A percentile compares a stretch with the other conserved stretches of the same genome.
Conservation (phyloP, 2,113 vertebrate species). For the Pseudorasbora parva region DNA sequence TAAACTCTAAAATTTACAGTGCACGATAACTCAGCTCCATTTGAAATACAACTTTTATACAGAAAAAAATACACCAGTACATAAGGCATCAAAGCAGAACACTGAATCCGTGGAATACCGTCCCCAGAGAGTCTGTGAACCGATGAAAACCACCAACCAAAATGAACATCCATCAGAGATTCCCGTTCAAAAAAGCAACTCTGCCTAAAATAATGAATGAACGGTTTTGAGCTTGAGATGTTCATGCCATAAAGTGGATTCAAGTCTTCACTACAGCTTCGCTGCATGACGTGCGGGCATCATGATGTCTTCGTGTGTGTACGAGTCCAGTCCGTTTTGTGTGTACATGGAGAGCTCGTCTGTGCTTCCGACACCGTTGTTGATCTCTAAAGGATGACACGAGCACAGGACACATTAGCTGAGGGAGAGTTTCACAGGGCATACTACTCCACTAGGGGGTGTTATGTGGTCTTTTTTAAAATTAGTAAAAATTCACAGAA, state of each 20-base stretch:
- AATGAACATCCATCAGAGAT: neutral
- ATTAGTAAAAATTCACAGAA: neutral
- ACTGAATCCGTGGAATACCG: neutral
- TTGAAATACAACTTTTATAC: constrained; percentile 43
- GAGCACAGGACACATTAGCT: neutral
- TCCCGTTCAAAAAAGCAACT: neutral
- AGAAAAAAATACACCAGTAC: constrained; percentile 21
- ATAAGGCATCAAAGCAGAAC: constrained; percentile 49
- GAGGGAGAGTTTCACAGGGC: neutral
- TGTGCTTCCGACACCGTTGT: constrained; percentile 80
- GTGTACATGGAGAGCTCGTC: constrained; percentile 88
- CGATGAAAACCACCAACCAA: neutral
- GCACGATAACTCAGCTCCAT: constrained; percentile 18
- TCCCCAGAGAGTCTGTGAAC: neutral
- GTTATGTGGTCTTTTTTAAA: neutral
- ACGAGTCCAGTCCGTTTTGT: constrained; percentile 79
- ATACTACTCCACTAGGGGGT: neutral
- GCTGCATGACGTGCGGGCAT: constrained; percentile 45
- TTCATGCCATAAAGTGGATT: neutral
- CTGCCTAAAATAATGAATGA: neutral
- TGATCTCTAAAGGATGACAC: constrained; percentile 80
- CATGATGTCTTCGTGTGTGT: constrained; percentile 70
- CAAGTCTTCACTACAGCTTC: neutral
- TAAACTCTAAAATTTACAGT: neutral
- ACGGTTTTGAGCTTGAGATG: neutral